Evolutionary conservation across 2,888 invertebrate species (phyloP), one percentile per base, ranked within the genome.

Genomic region (Ypsolopha scabrella): DNA sequence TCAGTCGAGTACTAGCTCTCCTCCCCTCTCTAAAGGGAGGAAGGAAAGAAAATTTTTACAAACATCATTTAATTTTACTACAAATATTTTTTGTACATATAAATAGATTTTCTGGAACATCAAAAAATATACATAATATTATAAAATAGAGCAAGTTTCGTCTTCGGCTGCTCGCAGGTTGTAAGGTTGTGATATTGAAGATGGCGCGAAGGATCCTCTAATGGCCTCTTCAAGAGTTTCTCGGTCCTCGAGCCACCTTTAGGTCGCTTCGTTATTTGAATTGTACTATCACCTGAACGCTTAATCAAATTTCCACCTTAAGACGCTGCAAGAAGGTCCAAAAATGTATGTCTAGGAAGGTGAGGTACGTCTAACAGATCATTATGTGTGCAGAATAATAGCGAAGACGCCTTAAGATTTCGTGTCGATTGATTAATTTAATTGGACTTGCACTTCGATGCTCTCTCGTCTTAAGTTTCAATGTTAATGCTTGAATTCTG

Each of bases 211-310:
- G 79, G 75, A 70, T 64, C 72, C 79, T 68, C 75, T 85, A 85
- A 85, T 85, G 85, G 85, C 78, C 85, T 83, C 83, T 85, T 61
- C 73, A 78, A 72, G 59, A 67, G 64, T 70, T 75, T 81, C 72
- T 67, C 71, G 62, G 68, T 61, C 70, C 74, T 62, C 41, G 41
- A 34, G 34, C 41, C 49, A 49, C 48, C 85, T 85, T 61, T 76
- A 81, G 80, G 81, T 80, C 81, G 80, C 85, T 85, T 85, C 82
- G 85, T 85, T 85, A 83, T 78, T 76, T 63, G 72, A 67, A 75
- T 80, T 78, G 79, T 80, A 76, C 75, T 68, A 66, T 63, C 68
- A 37, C 38, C 41, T 14, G 24, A 24, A 24, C 24, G 24, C 24
- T 24, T 4, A 24, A 2, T 24, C 24, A 24, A 24, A 24, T 24